These are phyloP conservation scores for Sylvia borin DNA, from an alignment of 2,797 vertebrate species.

Conservation along the genomic window DNA sequence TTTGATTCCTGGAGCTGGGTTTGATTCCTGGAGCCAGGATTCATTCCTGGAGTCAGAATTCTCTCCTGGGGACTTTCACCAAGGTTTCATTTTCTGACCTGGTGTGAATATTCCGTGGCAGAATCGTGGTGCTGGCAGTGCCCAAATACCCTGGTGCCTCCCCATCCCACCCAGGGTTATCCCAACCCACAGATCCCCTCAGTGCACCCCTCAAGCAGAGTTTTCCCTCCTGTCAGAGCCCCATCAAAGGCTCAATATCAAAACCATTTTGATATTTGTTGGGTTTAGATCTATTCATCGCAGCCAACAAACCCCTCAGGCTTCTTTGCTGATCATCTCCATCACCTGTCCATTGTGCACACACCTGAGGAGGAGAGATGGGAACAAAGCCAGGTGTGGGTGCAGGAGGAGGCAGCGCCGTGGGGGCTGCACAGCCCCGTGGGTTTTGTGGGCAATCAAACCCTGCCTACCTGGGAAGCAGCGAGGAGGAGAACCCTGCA, in stretches of 20 bases:
- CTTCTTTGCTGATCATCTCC: not conserved
- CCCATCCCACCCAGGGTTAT: not conserved
- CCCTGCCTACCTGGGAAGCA: not conserved
- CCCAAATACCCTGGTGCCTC: not conserved
- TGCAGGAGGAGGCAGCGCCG: not conserved
- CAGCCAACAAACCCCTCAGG: not conserved
- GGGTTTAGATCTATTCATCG: fast-evolving
- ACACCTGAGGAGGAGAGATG: not conserved
- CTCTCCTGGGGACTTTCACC: not conserved
- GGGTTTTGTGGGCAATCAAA: not conserved
- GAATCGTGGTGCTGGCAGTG: not conserved
- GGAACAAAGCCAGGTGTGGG: not conserved
- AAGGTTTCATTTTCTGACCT: not conserved
- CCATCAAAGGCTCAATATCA: not conserved
- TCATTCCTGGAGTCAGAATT: not conserved
- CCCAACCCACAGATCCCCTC: not conserved
- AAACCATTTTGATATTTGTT: not conserved
- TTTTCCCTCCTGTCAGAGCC: not conserved
- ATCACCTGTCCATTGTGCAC: not conserved
- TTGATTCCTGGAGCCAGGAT: not conserved
- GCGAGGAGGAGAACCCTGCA: not conserved
- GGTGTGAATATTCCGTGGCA: fast-evolving
- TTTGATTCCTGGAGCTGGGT: not conserved
- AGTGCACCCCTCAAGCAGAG: not conserved
- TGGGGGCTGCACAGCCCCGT: not conserved